Percentiles rank a stretch among this genome's conserved stretches.
Conservation (phyloP, 2,113 vertebrate genomes). For the Ptilorrhoa leucosticta region DNA sequence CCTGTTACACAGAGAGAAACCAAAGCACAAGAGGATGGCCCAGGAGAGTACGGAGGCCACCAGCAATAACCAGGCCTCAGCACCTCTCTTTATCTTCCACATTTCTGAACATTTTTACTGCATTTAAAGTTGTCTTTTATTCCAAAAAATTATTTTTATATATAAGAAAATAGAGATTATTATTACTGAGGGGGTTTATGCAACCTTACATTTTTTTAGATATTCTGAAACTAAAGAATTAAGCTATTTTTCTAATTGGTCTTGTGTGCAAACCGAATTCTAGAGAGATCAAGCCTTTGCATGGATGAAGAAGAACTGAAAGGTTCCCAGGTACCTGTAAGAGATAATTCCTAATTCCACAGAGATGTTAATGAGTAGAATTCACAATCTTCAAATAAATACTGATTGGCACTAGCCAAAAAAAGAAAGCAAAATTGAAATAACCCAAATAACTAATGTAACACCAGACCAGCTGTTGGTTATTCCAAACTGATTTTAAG, state of each 20-base stretch:
- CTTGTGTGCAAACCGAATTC: background rate
- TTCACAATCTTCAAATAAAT: background rate
- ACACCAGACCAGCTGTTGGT: background rate
- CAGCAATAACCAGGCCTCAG: background rate
- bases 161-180: background rate
- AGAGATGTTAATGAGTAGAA: background rate
- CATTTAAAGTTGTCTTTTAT: background rate
- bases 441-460: background rate
- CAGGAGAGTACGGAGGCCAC: background rate
- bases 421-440: background rate
- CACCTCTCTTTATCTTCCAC: background rate
- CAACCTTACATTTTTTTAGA: background rate
- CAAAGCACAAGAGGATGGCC: background rate
- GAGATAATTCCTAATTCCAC: background rate
- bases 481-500: background rate
- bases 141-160: fast-evolving
- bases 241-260: background rate
- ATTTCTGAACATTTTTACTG: background rate
- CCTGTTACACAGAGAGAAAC: background rate
- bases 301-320: background rate
- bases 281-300: background rate
- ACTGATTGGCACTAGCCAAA: background rate
- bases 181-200: background rate
- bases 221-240: background rate
- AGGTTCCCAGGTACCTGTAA: background rate